Evolutionary conservation across 1,140 invertebrate species (phyloP), one percentile per base, ranked within the genome.

Genomic region (Coenobita brevimanus): DNA sequence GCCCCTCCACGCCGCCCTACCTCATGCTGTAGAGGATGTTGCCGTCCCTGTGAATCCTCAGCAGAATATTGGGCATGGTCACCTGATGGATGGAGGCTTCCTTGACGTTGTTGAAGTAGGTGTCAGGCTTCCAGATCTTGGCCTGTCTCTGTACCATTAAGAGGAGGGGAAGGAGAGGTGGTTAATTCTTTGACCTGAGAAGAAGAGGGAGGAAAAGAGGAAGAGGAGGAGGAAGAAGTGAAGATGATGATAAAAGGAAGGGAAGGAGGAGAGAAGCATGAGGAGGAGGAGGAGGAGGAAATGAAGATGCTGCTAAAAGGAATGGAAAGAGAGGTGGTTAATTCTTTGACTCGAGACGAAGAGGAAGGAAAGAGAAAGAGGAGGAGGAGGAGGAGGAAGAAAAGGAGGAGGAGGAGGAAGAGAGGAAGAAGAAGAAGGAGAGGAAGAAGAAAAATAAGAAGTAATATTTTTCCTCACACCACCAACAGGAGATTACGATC

Each of bases 121-220:
- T 95, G 91, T 95, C 95, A 0, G 95, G 95, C 89, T 94, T 94
- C 95, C 95, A 95, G 3, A 93, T 92, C 89, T 91, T 92, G 64
- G 93, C 92, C 50, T 93, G 91, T 90, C 93, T 89, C 89, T 89
- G 78, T n/a, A n/a, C n/a, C n/a, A n/a, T n/a, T n/a, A n/a, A 10
- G 46, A 38, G 41, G 57, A 43, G 30, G n/a, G 46, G 41, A 33
- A 38, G 6, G 38, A 36, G 13, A 10, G 62, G 21, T 24, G 62
- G 24, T n/a, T 57, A n/a, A 15, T 13, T 13, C 0, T 57, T 57
- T 15, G 8, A 21, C 21, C 30, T 6, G 60, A 64, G 60, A 3
- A 21, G 8, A 24, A 41, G 3, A 24, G 3, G 13, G 41, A 6
- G 71, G 71, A 13, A 71, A 4, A 21, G 38, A 4, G 8, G 38